Percentiles rank a stretch among this genome's conserved stretches.
phyloP scores from a whole-genome alignment of 2,888 invertebrate species.

The Platycnemis pennipes region DNA sequence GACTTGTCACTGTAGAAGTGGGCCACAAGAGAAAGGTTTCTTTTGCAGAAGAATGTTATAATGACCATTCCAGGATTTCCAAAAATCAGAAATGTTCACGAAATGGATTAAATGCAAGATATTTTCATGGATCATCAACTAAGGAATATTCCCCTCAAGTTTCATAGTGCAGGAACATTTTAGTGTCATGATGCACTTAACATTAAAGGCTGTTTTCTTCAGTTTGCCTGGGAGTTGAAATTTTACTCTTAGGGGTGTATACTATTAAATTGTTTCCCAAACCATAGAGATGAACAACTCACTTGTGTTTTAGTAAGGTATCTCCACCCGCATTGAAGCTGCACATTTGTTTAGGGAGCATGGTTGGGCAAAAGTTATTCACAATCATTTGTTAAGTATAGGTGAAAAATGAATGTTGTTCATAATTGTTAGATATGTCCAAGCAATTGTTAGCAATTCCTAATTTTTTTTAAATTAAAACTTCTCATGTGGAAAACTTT shows the following conservation, averaged over 20 bases:
- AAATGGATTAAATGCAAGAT: not conserved
- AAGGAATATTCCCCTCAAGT: not conserved
- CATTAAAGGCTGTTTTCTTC: not conserved
- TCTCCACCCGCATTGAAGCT: not conserved
- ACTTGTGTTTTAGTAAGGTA: not conserved
- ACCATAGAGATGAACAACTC: not conserved
- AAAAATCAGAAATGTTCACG: not conserved
- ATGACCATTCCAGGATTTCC: constrained; percentile 18
- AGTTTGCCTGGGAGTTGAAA: not conserved
- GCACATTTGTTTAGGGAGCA: constrained; percentile 23
- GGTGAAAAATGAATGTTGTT: constrained; percentile 5
- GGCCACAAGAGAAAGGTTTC: not conserved
- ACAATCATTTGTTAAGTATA: not conserved
- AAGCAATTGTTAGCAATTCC: constrained; percentile 8
- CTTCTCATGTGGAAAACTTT: constrained; percentile 28
- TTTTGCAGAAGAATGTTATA: not conserved
- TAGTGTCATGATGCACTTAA: not conserved
- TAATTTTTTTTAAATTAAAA: constrained; percentile 22
- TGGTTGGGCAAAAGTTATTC: not conserved
- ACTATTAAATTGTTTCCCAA: constrained; percentile 1
- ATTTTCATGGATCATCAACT: not conserved
- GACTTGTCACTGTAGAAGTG: not conserved
- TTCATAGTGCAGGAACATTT: not conserved
- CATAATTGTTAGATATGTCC: constrained; percentile 5
- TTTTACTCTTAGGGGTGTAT: not conserved